These are phyloP conservation scores for Tipula vernalis DNA, from an alignment of 2,888 invertebrate species.

Conservation along the genomic window DNA sequence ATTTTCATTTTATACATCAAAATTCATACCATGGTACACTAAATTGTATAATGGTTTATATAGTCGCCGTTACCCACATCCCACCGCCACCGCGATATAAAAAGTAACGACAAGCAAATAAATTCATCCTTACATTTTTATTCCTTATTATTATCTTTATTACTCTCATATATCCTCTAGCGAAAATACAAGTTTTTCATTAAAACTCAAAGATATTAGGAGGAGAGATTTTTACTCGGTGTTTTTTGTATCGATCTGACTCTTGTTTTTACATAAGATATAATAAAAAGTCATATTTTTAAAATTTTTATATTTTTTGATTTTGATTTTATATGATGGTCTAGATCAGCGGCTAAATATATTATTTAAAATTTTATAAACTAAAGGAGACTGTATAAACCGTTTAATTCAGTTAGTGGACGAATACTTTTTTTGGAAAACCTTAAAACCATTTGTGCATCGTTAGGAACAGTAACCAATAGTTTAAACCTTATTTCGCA, in stretches of 20 bases:
- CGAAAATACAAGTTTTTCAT: neutral
- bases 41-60: neutral
- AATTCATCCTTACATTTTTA: neutral
- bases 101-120: neutral
- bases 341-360: too few species aligned
- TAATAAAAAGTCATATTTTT: neutral
- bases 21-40: neutral
- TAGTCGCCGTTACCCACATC: neutral
- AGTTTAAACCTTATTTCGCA: too few species aligned
- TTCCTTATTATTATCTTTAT: neutral
- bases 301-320: too few species aligned
- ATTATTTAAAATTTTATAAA: too few species aligned
- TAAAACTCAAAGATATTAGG: neutral
- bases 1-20: neutral
- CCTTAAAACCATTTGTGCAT: too few species aligned
- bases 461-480: too few species aligned
- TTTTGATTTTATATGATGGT: too few species aligned
- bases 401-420: too few species aligned
- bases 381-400: too few species aligned
- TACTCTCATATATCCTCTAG: neutral
- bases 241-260: neutral
- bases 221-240: neutral
- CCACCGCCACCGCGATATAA: neutral
- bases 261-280: neutral
- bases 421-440: too few species aligned